Base-by-base conservation (phyloP, 92 coral and sea anemone genomes). In the Blastomussa wellsi region DNA sequence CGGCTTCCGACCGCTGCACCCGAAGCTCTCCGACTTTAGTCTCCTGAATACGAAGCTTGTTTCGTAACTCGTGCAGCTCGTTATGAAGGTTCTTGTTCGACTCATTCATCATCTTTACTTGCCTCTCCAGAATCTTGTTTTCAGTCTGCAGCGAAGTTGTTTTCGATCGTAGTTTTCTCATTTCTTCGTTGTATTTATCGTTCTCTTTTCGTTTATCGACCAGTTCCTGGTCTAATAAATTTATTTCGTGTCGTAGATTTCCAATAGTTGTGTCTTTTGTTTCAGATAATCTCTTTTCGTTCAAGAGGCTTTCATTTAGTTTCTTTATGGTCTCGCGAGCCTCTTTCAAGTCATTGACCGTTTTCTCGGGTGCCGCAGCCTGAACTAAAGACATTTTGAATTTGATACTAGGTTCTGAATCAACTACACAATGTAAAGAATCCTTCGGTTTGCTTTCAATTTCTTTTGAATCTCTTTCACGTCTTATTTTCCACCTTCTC, bases 101-200 rank as follows among this genome's bases (percentile, higher is more conserved):
- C 7, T 92, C 95, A 48, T 94, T 92, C 73, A 87, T 82, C 98
- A 94, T 90, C 41, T 79, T 78, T 0, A 92, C 95, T 74, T 94
- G 98, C 36, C 91, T 90, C 20, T 79, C 92, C 29, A 94, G 83
- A 53, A 94, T 84, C 47, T 86, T 82, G 79, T 90, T 94, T 35
- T 94, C 92, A 9, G 98, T 90, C 72, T 94, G 92, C 33, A 92
- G 28, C 5, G 95, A 75, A 57, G 78, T 69, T n/a, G 87, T 59
- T 76, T 83, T 92, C 5, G 92, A 77, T 72, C 87, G 83, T 11
- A 80, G 77, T 19, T 84, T 89, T 38, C 84, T 65, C 49, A 88
- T 64, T 72, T 86, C 88, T 22, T 88, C 91, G 68, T 76, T 88
- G 31, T 74, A 39, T 24, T 79, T 78, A 7, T 86, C 51, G 31